Base-by-base conservation (phyloP, 1,140 invertebrate genomes). In the Brachionus sp. region DNA sequence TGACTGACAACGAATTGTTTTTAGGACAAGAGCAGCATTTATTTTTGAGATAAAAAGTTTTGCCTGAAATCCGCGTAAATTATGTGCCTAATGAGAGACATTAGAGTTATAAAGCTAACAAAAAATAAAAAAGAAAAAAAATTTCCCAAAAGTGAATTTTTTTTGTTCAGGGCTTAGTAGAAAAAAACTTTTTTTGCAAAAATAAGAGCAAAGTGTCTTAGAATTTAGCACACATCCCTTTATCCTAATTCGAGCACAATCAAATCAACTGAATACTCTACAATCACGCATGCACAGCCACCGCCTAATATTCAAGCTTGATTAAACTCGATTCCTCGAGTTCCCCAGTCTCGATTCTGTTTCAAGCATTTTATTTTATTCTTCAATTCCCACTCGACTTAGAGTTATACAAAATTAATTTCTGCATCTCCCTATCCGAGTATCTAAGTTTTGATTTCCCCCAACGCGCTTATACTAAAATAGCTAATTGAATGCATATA, bases 61-160 rank as follows among this genome's bases (percentile, higher is more conserved):
- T 39, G 37, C 12, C 37, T 5, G 16, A 70, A 39, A 70, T 70
- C 66, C 66, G 66, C 35, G 66, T 39, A 70, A 70, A 42, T n/a
- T 42, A 70, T 39, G 35, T 39, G 16, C 9, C 37, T 37, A 70
- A 70, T 42, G n/a, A 70, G 37, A 70, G 66, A 70, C 66, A 70
- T 70, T 70, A 70, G 37, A 66, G 66, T 42, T 70, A 70, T 70
- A 39, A 70, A 70, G 66, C 37, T 70, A 19, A 57, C 16, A 23
- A 25, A n/a, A 16, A 46, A 13, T 13, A 3, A 46, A 46, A 10
- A 46, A 73, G 6, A 68, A 39, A 73, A 39, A 73, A 62, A 66
- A 33, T 66, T 50, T 75, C 70, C 70, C 70, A 75, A 75, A 75
- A 75, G 70, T 75, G 70, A 46, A 46, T 75, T 75, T 39, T 33